Evolutionary conservation across 1,140 invertebrate genomes (phyloP), one percentile per base, ranked within the genome.

Genomic region (Heliconius melpomene): DNA sequence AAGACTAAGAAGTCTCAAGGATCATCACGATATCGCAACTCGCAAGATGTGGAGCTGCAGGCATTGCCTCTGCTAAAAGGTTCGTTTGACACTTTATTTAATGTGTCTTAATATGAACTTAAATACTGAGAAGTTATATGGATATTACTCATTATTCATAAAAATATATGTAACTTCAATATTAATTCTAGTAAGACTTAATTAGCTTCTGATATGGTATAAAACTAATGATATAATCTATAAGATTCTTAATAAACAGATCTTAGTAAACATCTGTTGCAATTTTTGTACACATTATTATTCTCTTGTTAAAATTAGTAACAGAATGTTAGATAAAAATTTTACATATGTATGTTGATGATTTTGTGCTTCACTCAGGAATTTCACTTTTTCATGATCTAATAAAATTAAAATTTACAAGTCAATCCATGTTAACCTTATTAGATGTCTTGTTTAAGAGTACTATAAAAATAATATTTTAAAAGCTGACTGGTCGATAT

Each of bases 1-100:
- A 98, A 98, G 94, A 97, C 97, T 84, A 98, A 98, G 95, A 98
- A 98, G 94, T 98, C 97, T 88, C 98, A 98, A 95, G 98, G 98
- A 83, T 98, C 98, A 80, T 98, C 98, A 50, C 95, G 98, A 79
- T 98, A 98, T 93, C 96, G 97, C 88, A 98, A 98, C 92, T 97
- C 97, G 78, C 97, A 98, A 93, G 98, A 98, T 94, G 97, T 98
- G 84, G 98, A 98, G 93, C 95, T 98, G 72, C 97, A 98, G 93
- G 97, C 97, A 87, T 95, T 98, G 91, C 98, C 98, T 82, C 96
- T 97, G 84, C 95, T 98, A 83, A 98, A 98, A 97, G 98, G 98
- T 98, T 88, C 93, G 95, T 89, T 75, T 74, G 36, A 66, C 74
- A 77, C 70, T 52, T 52, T 52, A 52, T 20, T 20, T 52, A 7